A percentile compares a stretch with the other conserved stretches of the same genome.
Conservation (phyloP, 2,888 invertebrate species). For the Argyra leucocephala region DNA sequence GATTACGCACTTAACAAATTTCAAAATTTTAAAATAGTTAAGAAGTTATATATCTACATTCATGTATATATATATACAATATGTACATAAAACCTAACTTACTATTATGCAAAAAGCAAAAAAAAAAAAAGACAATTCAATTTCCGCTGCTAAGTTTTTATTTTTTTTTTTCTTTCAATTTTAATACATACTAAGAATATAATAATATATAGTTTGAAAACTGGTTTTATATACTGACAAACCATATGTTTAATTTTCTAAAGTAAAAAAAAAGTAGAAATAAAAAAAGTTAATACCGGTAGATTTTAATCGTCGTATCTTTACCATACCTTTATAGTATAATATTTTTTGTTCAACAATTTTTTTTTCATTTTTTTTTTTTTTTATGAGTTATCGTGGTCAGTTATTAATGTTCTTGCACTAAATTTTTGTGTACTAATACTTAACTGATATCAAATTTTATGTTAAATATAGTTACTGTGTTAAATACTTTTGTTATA, state of each 20-base stretch:
- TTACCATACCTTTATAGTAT: too few relatives aligned
- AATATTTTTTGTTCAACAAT: neutral
- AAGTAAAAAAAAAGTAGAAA: too few relatives aligned
- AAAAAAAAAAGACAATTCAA: constrained; percentile 2
- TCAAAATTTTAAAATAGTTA: too few relatives aligned
- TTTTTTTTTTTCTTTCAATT: neutral
- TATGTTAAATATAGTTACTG: too few relatives aligned
- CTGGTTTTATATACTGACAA: neutral
- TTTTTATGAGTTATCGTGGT: neutral
- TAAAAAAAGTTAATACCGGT: neutral
- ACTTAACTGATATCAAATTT: too few relatives aligned
- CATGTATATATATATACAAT: too few relatives aligned
- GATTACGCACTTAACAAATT: too few relatives aligned
- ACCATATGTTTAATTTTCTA: neutral
- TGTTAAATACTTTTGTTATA: too few relatives aligned
- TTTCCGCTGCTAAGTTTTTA: neutral
- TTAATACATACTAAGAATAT: neutral
- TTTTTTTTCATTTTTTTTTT: neutral
- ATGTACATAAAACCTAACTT: too few relatives aligned
- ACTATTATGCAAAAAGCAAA: neutral
- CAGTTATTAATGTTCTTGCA: too few relatives aligned
- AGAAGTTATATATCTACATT: too few relatives aligned
- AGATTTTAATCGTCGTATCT: neutral
- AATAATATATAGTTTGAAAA: neutral
- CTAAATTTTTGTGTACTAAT: too few relatives aligned